phyloP scores from a whole-genome alignment of 1,140 invertebrate species.

The Bactericera cockerelli region DNA sequence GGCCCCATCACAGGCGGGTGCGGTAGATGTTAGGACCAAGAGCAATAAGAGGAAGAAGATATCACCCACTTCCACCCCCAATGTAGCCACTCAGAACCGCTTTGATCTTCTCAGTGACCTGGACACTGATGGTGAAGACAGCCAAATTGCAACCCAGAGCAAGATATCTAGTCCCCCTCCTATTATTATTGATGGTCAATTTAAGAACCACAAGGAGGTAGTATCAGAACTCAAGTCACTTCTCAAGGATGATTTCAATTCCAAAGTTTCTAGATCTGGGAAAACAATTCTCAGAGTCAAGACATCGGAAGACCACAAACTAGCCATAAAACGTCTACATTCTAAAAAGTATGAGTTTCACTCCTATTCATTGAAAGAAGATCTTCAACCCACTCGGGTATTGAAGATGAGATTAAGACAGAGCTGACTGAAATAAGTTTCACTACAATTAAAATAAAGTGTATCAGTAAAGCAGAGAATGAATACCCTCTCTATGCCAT shows the following conservation, averaged over 20 bases:
- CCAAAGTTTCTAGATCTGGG: not conserved
- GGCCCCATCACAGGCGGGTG: not conserved
- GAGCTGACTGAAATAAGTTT: not conserved
- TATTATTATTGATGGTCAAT: not conserved
- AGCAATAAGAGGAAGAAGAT: not conserved
- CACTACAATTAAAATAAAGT: not conserved
- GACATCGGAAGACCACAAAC: too few relatives aligned
- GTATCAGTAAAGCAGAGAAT: not conserved
- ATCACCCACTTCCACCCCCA: not conserved
- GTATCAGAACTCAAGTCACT: too few relatives aligned
- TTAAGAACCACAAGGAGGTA: too few relatives aligned
- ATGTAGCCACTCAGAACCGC: not conserved
- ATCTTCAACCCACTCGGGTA: not conserved
- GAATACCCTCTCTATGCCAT: not conserved
- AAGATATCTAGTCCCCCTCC: not conserved
- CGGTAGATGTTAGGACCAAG: too few relatives aligned
- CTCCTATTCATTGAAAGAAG: not conserved
- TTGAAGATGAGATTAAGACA: not conserved
- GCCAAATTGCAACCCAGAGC: not conserved
- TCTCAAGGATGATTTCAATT: too few relatives aligned
- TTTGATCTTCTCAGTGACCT: not conserved
- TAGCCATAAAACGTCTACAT: not conserved
- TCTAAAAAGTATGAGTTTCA: not conserved
- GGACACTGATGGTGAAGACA: not conserved
- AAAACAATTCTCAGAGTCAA: not conserved